Percentiles rank a stretch among this genome's conserved stretches.
Conservation (phyloP, 2,888 invertebrate genomes). For the Prosapia bicincta region DNA sequence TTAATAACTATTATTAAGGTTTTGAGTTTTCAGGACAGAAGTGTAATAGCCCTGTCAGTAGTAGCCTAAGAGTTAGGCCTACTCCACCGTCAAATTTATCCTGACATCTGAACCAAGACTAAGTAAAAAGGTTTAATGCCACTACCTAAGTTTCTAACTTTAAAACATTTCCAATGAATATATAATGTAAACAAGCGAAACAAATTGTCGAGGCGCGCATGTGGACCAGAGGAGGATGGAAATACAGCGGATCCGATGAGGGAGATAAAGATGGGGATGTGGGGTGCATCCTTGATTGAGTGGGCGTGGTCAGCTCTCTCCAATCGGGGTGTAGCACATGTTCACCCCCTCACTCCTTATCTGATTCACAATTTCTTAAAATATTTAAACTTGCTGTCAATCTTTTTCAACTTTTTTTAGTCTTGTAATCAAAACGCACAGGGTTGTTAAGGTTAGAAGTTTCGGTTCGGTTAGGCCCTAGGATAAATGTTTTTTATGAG, state of each 20-base stretch:
- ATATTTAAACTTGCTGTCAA: background rate
- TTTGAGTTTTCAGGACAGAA: too few relatives aligned
- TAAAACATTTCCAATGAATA: background rate
- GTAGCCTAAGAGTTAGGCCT: too few relatives aligned
- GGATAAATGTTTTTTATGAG: background rate
- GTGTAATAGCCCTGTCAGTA: too few relatives aligned
- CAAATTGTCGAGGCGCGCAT: background rate
- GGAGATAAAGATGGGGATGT: slow-evolving; percentile 25
- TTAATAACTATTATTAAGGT: too few relatives aligned
- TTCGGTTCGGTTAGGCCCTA: background rate
- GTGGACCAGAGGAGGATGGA: background rate
- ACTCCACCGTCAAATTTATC: too few relatives aligned
- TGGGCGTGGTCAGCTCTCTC: slow-evolving; percentile 12
- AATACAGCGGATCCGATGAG: slow-evolving; percentile 4
- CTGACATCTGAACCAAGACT: too few relatives aligned
- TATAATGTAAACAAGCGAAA: background rate
- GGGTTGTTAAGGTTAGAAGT: background rate
- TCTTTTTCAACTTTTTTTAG: background rate
- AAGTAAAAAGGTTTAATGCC: background rate
- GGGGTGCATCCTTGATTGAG: slow-evolving; percentile 16
- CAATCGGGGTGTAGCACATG: slow-evolving; percentile 12
- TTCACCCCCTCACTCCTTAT: background rate
- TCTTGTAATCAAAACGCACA: background rate
- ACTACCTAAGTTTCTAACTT: background rate
- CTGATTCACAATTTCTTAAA: background rate